phyloP scores from a whole-genome alignment of 2,888 invertebrate genomes.

The Exephanes ischioxanthus region DNA sequence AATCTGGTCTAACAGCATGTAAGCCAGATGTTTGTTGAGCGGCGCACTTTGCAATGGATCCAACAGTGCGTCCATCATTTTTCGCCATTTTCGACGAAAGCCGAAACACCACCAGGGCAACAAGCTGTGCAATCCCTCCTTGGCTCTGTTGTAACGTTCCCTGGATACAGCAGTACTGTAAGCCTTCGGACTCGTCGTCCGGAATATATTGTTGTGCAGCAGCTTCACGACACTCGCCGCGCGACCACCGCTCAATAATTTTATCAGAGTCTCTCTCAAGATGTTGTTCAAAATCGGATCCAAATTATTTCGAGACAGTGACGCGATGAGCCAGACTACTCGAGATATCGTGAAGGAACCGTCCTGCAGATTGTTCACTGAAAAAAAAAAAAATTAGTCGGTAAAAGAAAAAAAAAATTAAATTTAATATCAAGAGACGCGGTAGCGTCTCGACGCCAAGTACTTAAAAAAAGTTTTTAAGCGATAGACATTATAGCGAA shows the following conservation, averaged over 20 bases:
- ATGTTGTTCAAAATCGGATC: conserved; percentile 78
- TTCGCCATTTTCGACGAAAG: conserved; percentile 78
- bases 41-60: conserved; percentile 86
- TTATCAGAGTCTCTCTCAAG: conserved; percentile 76
- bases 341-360: conserved; percentile 74
- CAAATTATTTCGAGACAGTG: conserved; percentile 74
- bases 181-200: conserved; percentile 59
- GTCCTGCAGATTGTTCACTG: conserved; percentile 79
- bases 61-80: conserved; percentile 80
- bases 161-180: conserved; percentile 61
- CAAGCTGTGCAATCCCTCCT: conserved; percentile 77
- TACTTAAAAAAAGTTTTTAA: too few relatives aligned
- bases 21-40: conserved; percentile 89
- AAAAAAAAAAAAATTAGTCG: conserved; percentile 24
- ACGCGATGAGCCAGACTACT: conserved; percentile 79
- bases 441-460: too few relatives aligned
- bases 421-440: too few relatives aligned
- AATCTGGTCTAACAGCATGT: conserved; percentile 92
- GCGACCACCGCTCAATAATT: conserved; percentile 80
- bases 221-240: conserved; percentile 81
- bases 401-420: not conserved
- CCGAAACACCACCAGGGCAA: conserved; percentile 80
- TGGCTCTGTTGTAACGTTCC: conserved; percentile 77
- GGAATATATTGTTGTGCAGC: conserved; percentile 78
- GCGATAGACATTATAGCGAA: not conserved